Evolutionary conservation across 2,797 vertebrate species (phyloP).

Genomic region (Falco berigora): DNA sequence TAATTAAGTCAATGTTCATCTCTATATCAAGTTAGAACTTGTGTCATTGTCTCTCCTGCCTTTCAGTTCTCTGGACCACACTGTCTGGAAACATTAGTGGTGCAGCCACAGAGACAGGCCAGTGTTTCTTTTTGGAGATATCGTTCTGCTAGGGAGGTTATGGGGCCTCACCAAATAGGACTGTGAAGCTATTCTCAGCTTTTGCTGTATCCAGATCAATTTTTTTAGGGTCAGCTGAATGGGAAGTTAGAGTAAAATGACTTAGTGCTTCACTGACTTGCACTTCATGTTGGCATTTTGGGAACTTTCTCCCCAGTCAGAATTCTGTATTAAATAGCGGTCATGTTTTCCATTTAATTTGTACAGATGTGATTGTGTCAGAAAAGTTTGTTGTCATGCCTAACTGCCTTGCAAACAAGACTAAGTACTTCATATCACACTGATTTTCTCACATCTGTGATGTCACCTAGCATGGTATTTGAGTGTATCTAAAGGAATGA

Average conservation of each 20-base stretch:
- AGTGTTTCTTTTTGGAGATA: not conserved
- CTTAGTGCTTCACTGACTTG: not conserved
- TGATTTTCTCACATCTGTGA: not conserved
- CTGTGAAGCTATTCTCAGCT: not conserved
- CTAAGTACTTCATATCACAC: not conserved
- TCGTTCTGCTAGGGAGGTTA: not conserved
- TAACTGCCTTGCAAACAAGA: not conserved
- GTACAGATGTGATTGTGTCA: not conserved
- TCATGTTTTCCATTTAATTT: not conserved
- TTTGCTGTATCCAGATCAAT: not conserved
- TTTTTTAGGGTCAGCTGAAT: not conserved
- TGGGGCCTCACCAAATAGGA: not conserved
- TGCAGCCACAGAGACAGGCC: not conserved
- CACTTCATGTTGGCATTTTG: not conserved
- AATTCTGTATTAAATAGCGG: not conserved
- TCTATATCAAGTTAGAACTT: not conserved
- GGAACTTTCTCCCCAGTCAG: not conserved
- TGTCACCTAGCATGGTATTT: not conserved
- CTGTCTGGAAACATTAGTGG: not conserved
- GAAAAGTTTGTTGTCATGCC: not conserved
- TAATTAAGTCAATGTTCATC: not conserved
- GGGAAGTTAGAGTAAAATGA: not conserved
- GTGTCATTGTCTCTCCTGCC: not conserved
- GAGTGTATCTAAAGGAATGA: not conserved
- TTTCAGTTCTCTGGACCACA: not conserved